Evolutionary conservation across 2,888 invertebrate genomes (phyloP), one percentile per base, ranked within the genome.

Genomic region (Cynaeus angustus): DNA sequence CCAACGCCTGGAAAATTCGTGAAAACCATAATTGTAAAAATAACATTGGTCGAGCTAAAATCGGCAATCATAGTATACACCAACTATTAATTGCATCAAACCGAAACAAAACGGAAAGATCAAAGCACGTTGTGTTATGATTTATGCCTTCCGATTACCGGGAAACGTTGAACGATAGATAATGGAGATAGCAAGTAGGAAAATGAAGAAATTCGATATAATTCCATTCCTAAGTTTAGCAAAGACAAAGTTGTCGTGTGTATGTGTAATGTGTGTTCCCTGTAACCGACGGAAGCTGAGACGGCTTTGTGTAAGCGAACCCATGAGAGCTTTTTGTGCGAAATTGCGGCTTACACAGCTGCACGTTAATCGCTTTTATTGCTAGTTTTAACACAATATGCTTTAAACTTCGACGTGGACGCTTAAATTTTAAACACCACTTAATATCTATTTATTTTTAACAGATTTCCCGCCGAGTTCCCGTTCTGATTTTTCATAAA

Each of bases 341-440:
- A 70, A 67, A 65, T 72, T 71, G 64, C 68, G 64, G 72, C 62
- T 69, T 56, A 67, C 58, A 69, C 69, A 73, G 73, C 70, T 73
- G 68, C 64, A 71, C 70, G 72, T 73, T 72, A 74, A 76, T 73
- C 73, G 70, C 58, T 70, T 69, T 67, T 73, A 71, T 71, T 72
- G 66, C 73, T 72, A 71, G 70, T 73, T 72, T 73, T 70, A 70
- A 73, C 65, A 65, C 65, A 65, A 65, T 53, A 53, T 53, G 65
- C 53, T 65, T 45, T 43, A 65, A 65, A 65, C 53, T 65, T 65
- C 65, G 50, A 28, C 43, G 65, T 45, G 14, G 26, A 53, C 65
- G 65, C 38, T 65, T 53, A 65, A 65, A 65, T 65, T 65, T 65
- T 55, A 65, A 65, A 65, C 52, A 33, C 55, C 65, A 55, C 45